Percentiles rank a stretch among this genome's conserved stretches.
Evolutionary conservation across 2,888 invertebrate genomes (phyloP).

Genomic region (Idaea aversata): DNA sequence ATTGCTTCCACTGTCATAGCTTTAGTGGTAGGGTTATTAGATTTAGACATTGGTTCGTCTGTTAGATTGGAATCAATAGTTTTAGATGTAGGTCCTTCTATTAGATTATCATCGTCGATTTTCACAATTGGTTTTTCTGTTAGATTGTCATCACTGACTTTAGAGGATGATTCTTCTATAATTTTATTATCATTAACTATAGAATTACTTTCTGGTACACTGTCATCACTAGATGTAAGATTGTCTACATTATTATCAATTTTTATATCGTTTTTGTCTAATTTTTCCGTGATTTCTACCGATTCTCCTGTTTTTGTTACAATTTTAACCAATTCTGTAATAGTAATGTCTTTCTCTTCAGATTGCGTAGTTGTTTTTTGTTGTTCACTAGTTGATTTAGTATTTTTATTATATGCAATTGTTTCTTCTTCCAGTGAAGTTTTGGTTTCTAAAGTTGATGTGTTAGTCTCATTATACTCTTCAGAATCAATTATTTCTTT

Average conservation of each 20-base stretch:
- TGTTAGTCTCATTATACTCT: slow-evolving; percentile 4
- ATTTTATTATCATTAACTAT: neutral
- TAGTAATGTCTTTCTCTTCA: neutral
- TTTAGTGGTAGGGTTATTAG: neutral
- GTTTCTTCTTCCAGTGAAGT: neutral
- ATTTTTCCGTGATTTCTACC: neutral
- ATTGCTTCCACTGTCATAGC: neutral
- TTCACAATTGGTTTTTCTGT: neutral
- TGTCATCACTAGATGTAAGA: neutral
- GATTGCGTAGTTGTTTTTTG: neutral
- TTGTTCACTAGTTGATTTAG: neutral
- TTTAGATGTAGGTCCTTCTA: no score
- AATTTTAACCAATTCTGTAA: neutral
- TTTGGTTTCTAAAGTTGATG: slow-evolving; percentile 10
- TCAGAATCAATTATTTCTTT: slow-evolving; percentile 4
- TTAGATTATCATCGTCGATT: neutral
- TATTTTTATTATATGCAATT: neutral
- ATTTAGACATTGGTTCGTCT: neutral
- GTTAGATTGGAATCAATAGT: no score
- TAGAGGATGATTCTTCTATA: neutral
- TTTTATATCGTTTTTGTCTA: neutral
- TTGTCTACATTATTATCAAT: neutral
- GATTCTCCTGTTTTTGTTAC: neutral
- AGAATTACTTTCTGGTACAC: neutral
- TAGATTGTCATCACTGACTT: neutral